phyloP scores from a whole-genome alignment of 2,888 invertebrate genomes.

The Odontomyia ornata region DNA sequence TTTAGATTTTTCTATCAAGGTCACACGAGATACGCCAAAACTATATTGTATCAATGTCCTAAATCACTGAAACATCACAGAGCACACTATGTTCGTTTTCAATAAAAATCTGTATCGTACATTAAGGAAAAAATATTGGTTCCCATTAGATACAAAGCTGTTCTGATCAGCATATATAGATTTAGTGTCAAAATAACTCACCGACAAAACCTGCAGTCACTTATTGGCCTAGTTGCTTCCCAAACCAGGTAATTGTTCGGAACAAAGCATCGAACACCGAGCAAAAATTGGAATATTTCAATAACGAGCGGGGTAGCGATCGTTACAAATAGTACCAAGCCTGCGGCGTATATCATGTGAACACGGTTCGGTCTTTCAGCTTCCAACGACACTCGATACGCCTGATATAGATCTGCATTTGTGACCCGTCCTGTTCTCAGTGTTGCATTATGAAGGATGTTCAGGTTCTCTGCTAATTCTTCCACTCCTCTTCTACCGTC shows the following conservation, averaged over 20 bases:
- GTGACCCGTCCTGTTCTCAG: conserved; percentile 59
- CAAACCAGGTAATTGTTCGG: conserved; percentile 86
- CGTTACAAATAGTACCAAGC: conserved; percentile 60
- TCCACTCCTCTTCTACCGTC: background rate
- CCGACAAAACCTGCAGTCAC: conserved; percentile 80
- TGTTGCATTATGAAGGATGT: conserved; percentile 58
- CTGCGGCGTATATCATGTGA: conserved; percentile 59
- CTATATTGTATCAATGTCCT: too few relatives aligned
- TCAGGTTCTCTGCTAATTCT: conserved; percentile 50
- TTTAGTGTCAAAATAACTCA: conserved; percentile 29
- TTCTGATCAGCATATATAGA: too few relatives aligned
- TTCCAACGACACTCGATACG: conserved; percentile 58
- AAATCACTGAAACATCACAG: too few relatives aligned
- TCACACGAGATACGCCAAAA: too few relatives aligned
- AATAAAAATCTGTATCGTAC: too few relatives aligned
- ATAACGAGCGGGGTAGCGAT: conserved; percentile 61
- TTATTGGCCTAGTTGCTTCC: conserved; percentile 86
- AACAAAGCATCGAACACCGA: conserved; percentile 77
- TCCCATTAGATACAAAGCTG: too few relatives aligned
- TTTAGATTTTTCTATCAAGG: too few relatives aligned
- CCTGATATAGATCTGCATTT: conserved; percentile 58
- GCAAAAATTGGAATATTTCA: conserved; percentile 61
- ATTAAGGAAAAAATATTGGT: too few relatives aligned
- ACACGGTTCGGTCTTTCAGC: conserved; percentile 57
- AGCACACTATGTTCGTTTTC: too few relatives aligned